phyloP scores from a whole-genome alignment of 2,113 vertebrate species.

The Onychorhynchus coronatus region DNA sequence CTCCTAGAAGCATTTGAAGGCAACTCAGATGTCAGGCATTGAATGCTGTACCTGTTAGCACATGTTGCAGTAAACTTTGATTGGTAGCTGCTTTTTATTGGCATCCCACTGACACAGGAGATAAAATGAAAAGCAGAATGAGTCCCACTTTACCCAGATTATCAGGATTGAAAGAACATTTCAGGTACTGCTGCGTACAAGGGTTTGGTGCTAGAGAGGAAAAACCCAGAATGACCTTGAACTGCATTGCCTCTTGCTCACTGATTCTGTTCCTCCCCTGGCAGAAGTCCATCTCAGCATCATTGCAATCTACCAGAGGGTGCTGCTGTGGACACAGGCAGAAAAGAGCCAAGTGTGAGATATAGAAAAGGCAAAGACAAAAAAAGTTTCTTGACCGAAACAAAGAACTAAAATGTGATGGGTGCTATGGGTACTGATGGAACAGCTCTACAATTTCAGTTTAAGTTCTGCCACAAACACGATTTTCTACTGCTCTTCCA shows the following conservation, averaged over 20 bases:
- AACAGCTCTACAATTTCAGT: constrained; percentile 24
- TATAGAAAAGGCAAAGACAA: constrained; percentile 10
- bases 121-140: neutral
- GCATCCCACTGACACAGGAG: neutral
- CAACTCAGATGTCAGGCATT: neutral
- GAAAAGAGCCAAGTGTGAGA: constrained; percentile 34
- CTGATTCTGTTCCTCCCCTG: neutral
- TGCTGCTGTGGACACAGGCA: constrained; percentile 49
- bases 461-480: constrained; percentile 6
- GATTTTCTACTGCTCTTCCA: neutral
- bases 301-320: neutral
- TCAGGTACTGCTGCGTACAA: neutral
- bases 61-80: neutral
- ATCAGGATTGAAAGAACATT: neutral
- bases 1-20: neutral
- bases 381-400: neutral
- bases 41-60: neutral
- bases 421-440: constrained; percentile 33
- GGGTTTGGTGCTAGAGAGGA: neutral
- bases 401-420: constrained; percentile 32
- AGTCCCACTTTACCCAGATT: neutral
- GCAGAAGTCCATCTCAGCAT: neutral
- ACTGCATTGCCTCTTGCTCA: neutral
- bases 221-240: neutral
- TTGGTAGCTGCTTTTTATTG: neutral